Base-by-base conservation (phyloP, 2,888 invertebrate species). In the Archaeoteleia sp. region DNA sequence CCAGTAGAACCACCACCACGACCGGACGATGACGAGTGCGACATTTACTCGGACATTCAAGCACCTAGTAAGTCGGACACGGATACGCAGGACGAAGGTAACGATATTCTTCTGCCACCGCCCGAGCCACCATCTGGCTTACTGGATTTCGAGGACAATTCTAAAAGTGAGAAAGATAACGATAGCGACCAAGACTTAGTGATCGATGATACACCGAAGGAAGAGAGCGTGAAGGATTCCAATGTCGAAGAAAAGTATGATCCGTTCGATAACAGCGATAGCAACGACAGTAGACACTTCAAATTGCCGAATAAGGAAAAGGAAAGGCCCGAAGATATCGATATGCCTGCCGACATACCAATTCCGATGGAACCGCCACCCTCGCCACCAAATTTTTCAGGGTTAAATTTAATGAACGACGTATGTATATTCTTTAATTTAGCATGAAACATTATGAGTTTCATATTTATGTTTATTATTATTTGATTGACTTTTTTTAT, bases 11-110 rank as follows among this genome's bases (percentile, higher is more conserved):
- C 53, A 9, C 48, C 34, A 1, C 7, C 15, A 2, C 40, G 20
- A 10, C 32, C 45, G 12, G 66, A 60, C 1, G 86, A 87, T 10
- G 86, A 87, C 1, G 89, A 90, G 66, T 86, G 89, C 29, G 90
- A 91, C 73, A 88, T 90, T 70, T 91, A 90, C 74, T 89, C 89
- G 67, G 90, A 91, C 70, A 89, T 90, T 35, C 90, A 90, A 77
- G 86, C 87, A 1, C 74, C 78, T 1, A 66, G 48, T 10, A 71
- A 72, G 2, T 67, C 78, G 58, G 76, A 77, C 2, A 70, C 67
- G 2, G 85, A 85, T 17, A 72, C 78, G 4, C 83, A 82, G 35
- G 84, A 82, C 37, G 81, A 78, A 0, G 72, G 70, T 7, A 70
- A 78, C 1, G 74, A 79, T 12, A 78, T 78, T 1, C 71, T 86